Percentiles rank a stretch among this genome's conserved stretches.
Evolutionary conservation across 2,888 invertebrate genomes (phyloP).

Genomic region (Acronicta alni): DNA sequence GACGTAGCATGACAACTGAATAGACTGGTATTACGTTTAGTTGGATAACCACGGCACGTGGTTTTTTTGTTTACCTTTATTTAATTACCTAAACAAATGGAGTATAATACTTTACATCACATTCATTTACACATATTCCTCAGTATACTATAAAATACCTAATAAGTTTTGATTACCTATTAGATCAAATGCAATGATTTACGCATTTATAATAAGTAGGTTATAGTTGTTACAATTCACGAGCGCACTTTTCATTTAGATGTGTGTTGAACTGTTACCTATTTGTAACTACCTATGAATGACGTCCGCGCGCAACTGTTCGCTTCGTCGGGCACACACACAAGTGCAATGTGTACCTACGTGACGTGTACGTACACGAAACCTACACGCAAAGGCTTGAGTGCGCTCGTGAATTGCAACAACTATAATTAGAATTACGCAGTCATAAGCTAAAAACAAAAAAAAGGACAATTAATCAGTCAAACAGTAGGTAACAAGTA

Average conservation of each 20-base stretch:
- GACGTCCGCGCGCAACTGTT: slow-evolving; percentile 29
- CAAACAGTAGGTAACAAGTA: slow-evolving; percentile 27
- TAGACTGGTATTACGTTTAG: slow-evolving; percentile 9
- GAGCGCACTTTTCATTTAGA: slow-evolving; percentile 28
- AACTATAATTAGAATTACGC: slow-evolving; percentile 29
- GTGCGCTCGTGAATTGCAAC: slow-evolving; percentile 26
- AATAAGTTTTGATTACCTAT: slow-evolving; percentile 29
- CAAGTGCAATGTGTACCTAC: slow-evolving; percentile 26
- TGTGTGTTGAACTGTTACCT: slow-evolving; percentile 28
- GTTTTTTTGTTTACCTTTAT: slow-evolving; percentile 23
- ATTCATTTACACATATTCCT: slow-evolving; percentile 26
- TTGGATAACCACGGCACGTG: slow-evolving; percentile 21
- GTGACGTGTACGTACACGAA: slow-evolving; percentile 28
- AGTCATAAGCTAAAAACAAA: slow-evolving; percentile 31
- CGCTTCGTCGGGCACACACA: slow-evolving; percentile 29
- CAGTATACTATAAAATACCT: slow-evolving; percentile 28
- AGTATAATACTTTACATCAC: slow-evolving; percentile 26
- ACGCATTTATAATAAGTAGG: slow-evolving; percentile 29
- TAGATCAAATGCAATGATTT: slow-evolving; percentile 29
- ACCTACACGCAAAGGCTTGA: slow-evolving; percentile 28
- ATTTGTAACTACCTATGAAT: slow-evolving; percentile 28
- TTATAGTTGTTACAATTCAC: slow-evolving; percentile 26
- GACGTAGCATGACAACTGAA: slow-evolving; percentile 6
- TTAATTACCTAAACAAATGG: slow-evolving; percentile 21
- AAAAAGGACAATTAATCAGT: slow-evolving; percentile 27